phyloP scores from a whole-genome alignment of 2,888 invertebrate genomes.

The Galerucella calmariensis region DNA sequence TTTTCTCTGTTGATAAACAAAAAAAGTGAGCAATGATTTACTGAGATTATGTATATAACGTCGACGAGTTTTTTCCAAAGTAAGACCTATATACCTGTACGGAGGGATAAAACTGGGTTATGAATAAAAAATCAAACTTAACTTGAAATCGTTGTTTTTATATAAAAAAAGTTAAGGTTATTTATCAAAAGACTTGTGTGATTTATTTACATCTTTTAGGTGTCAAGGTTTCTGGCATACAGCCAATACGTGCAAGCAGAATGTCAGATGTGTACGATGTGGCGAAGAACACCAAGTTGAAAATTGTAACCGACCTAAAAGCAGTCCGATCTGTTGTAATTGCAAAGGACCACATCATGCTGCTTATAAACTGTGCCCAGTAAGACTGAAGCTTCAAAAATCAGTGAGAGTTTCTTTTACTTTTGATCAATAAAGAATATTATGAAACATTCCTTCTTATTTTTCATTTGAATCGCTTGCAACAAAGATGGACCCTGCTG shows the following conservation, averaged over 20 bases:
- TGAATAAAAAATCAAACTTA: no score
- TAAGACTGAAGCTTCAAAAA: conserved; percentile 65
- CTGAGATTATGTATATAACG: no score
- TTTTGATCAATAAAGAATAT: conserved; percentile 25
- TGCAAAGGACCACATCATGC: conserved; percentile 69
- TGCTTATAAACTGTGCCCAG: conserved; percentile 66
- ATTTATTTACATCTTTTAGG: conserved; percentile 14
- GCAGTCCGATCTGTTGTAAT: conserved; percentile 67
- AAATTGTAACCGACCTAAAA: conserved; percentile 65
- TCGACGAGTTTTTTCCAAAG: no score
- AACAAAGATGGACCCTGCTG: no score
- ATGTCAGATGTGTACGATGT: conserved; percentile 67
- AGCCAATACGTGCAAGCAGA: conserved; percentile 65
- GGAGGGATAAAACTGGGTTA: no score
- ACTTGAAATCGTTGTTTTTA: no score
- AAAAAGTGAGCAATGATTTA: no score
- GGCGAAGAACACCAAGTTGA: conserved; percentile 68
- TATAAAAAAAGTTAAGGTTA: no score
- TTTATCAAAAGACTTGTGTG: no score
- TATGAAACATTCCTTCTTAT: not conserved
- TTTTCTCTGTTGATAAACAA: no score
- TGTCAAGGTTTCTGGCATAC: conserved; percentile 70
- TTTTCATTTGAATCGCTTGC: not conserved
- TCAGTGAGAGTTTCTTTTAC: conserved; percentile 52
- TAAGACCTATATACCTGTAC: no score